Evolutionary conservation across 2,888 invertebrate species (phyloP).

Genomic region (Hydrotaea diabolus): DNA sequence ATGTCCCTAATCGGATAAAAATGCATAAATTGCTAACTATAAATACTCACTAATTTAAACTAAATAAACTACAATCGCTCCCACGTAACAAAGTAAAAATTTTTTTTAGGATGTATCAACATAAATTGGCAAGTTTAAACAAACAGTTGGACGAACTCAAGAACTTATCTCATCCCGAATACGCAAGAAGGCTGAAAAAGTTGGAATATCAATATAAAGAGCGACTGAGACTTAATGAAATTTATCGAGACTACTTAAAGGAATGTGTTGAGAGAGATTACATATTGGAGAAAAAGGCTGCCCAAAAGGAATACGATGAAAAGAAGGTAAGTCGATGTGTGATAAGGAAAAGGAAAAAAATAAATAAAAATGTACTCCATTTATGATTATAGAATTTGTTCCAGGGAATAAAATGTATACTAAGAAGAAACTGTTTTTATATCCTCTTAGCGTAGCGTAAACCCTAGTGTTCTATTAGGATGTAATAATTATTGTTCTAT

Average conservation of each 20-base stretch:
- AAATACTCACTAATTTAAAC: too few relatives aligned
- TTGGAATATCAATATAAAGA: slow-evolving; percentile 92
- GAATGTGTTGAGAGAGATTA: slow-evolving; percentile 95
- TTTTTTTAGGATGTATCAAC: slow-evolving; percentile 89
- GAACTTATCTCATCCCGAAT: slow-evolving; percentile 93
- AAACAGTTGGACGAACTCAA: slow-evolving; percentile 94
- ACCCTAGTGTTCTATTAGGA: too few relatives aligned
- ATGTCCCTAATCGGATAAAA: too few relatives aligned
- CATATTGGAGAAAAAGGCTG: slow-evolving; percentile 92
- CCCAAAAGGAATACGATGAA: slow-evolving; percentile 96
- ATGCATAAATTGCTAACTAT: too few relatives aligned
- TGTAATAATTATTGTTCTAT: too few relatives aligned
- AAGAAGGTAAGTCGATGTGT: slow-evolving; percentile 87
- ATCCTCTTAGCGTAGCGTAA: too few relatives aligned
- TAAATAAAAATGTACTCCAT: too few relatives aligned
- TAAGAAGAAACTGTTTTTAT: too few relatives aligned
- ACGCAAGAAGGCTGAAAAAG: slow-evolving; percentile 89
- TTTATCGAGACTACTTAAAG: slow-evolving; percentile 89
- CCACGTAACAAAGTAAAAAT: background rate
- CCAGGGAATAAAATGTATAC: too few relatives aligned
- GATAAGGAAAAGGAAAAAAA: too few relatives aligned
- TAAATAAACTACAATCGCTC: too few relatives aligned
- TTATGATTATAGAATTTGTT: too few relatives aligned
- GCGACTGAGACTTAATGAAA: slow-evolving; percentile 88
- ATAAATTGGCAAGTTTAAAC: slow-evolving; percentile 92